These are phyloP conservation scores for Plodia interpunctella DNA, from an alignment of 1,140 invertebrate species.

Conservation along the genomic window DNA sequence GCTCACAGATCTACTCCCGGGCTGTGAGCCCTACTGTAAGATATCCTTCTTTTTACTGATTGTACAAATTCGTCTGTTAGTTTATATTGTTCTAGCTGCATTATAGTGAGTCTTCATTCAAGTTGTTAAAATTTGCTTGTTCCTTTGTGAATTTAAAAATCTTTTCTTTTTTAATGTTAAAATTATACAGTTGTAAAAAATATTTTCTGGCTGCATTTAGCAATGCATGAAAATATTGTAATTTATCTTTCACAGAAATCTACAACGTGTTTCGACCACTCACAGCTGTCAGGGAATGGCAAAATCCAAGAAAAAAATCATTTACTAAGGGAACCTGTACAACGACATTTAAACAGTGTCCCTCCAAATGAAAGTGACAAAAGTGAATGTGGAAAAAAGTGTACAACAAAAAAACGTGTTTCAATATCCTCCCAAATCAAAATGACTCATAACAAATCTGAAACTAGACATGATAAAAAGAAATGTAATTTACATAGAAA, in stretches of 20 bases:
- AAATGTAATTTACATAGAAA: constrained; percentile 59
- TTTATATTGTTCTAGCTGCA: too few relatives aligned
- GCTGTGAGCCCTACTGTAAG: constrained; percentile 61
- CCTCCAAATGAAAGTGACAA: constrained; percentile 31
- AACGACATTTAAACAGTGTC: constrained; percentile 18
- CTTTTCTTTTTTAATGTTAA: too few relatives aligned
- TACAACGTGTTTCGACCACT: constrained; percentile 63
- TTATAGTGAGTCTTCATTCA: too few relatives aligned
- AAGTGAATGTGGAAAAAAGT: constrained; percentile 40
- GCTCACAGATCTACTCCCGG: constrained; percentile 55
- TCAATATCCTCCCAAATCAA: constrained; percentile 63
- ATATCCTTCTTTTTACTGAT: constrained; percentile 8
- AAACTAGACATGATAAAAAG: constrained; percentile 60
- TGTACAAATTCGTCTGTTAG: too few relatives aligned
- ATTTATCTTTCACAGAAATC: constrained; percentile 49
- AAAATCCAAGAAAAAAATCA: constrained; percentile 17
- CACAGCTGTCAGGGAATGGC: constrained; percentile 43
- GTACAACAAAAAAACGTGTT: constrained; percentile 54
- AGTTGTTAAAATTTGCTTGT: too few relatives aligned
- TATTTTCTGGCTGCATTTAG: too few relatives aligned
- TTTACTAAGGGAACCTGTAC: constrained; percentile 4
- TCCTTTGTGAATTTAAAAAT: too few relatives aligned
- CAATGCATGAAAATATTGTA: too few relatives aligned
- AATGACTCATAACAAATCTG: constrained; percentile 67
- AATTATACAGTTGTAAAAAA: too few relatives aligned